Evolutionary conservation across 2,888 invertebrate genomes (phyloP).

Genomic region (Agriotes lineatus): DNA sequence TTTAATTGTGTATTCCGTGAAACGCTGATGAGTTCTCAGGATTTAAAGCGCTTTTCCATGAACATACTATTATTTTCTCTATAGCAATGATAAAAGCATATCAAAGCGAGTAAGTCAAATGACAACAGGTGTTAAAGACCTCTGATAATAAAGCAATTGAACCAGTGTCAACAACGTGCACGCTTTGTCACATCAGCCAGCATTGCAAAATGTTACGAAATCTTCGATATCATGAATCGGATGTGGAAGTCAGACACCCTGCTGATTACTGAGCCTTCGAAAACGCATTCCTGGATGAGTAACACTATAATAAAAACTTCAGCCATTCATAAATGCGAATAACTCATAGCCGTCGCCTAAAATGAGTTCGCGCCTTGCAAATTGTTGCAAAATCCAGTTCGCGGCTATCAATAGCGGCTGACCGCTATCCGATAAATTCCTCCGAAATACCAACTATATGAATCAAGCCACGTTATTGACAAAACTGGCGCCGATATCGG

Average conservation of each 20-base stretch:
- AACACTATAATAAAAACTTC: slow-evolving; percentile 19
- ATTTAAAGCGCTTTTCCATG: no score
- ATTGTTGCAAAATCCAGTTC: slow-evolving; percentile 22
- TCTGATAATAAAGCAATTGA: no score
- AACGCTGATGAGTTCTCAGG: no score
- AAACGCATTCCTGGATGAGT: slow-evolving; percentile 29
- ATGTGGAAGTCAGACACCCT: neutral
- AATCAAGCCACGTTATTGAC: slow-evolving; percentile 30
- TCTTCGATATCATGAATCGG: neutral
- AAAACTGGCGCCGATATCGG: slow-evolving; percentile 12
- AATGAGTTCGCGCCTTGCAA: slow-evolving; percentile 10
- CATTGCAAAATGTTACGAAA: neutral
- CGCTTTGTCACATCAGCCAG: no score
- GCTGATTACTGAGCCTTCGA: neutral
- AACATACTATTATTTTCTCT: no score
- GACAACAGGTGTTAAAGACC: no score
- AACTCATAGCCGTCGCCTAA: neutral
- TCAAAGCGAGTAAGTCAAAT: no score
- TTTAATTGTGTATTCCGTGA: no score
- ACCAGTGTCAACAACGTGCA: no score
- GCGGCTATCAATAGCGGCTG: neutral
- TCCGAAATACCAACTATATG: slow-evolving; percentile 21
- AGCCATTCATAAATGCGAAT: slow-evolving; percentile 23
- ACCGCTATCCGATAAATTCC: slow-evolving; percentile 18
- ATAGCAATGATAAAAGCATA: no score